Evolutionary conservation across 2,888 invertebrate species (phyloP).

Genomic region (Troides aeacus): DNA sequence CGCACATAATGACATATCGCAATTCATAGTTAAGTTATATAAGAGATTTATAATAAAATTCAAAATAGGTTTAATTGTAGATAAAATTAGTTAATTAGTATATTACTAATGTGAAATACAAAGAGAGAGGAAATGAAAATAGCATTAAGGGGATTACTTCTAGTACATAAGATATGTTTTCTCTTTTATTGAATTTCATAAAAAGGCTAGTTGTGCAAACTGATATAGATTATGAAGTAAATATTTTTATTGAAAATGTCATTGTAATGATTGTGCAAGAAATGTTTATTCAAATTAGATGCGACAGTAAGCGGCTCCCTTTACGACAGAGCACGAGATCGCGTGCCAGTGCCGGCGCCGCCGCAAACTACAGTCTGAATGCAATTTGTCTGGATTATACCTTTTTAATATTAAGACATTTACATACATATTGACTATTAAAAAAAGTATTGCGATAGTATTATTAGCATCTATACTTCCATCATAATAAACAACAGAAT

Average conservation of each 20-base stretch:
- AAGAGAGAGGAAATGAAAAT: no score
- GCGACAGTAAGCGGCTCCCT: background rate
- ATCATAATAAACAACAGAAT: background rate
- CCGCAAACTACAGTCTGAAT: constrained; percentile 17
- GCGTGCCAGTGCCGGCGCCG: constrained; percentile 20
- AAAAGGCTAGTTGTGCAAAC: no score
- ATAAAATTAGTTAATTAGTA: no score
- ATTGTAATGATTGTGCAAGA: constrained; percentile 1
- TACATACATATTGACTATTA: constrained; percentile 11
- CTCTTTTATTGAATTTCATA: no score
- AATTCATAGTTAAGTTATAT: no score
- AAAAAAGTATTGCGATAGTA: background rate
- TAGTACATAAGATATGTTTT: no score
- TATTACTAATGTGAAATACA: no score
- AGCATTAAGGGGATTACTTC: no score
- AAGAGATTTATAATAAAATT: no score
- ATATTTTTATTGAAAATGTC: background rate
- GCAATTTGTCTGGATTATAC: constrained; percentile 17
- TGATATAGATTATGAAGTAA: no score
- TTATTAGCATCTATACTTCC: background rate
- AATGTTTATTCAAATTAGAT: constrained; percentile 21
- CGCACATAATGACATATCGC: no score
- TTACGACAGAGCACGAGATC: constrained; percentile 21
- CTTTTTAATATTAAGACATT: constrained; percentile 12
- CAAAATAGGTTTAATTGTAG: no score